Evolutionary conservation across 2,797 vertebrate species (phyloP), one percentile per base, ranked within the genome.

Genomic region (Tokudaia muenninki): DNA sequence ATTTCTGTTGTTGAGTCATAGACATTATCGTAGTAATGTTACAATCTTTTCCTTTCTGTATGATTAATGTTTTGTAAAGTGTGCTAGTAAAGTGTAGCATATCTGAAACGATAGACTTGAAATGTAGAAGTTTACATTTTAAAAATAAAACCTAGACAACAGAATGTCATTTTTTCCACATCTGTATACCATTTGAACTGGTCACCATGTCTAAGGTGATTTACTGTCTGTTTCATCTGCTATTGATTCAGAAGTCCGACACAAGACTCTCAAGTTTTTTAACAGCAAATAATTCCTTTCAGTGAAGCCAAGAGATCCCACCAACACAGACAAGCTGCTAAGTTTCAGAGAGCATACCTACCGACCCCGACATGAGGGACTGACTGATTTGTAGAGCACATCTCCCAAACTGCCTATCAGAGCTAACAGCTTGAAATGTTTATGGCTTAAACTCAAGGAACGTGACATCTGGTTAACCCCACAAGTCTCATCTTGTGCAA

Each of bases 1-100:
- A 98, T 98, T 98, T 98, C 97, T 97, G 97, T 97, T 97, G 97
- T 95, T 97, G 96, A 98, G 98, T 98, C 98, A 96, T 92, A 98
- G 98, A 97, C 96, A 83, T 37, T 95, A 98, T 94, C 74, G 6
- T 97, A 97, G 96, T 79, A 2, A 98, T 1, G 84, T 98, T 98
- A 98, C 97, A 98, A 98, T 97, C 95, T 97, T 98, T 97, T 95
- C 17, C 97, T 97, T 98, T 79, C 94, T 97, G 95, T 91, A 96
- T 94, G 95, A 98, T 97, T 98, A 95, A 97, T 22, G 96, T 96
- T n/a, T 70, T 95, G 96, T 97, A 97, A 98, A 98, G 98, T 91
- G 93, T 95, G 94, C 82, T 96, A 96, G 96, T 96, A 97, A 95
- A 98, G 91, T 81, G 97, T 97, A 90, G 59, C 57, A 11, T 95